Evolutionary conservation across 2,888 invertebrate genomes (phyloP).

Genomic region (Hedya salicella): DNA sequence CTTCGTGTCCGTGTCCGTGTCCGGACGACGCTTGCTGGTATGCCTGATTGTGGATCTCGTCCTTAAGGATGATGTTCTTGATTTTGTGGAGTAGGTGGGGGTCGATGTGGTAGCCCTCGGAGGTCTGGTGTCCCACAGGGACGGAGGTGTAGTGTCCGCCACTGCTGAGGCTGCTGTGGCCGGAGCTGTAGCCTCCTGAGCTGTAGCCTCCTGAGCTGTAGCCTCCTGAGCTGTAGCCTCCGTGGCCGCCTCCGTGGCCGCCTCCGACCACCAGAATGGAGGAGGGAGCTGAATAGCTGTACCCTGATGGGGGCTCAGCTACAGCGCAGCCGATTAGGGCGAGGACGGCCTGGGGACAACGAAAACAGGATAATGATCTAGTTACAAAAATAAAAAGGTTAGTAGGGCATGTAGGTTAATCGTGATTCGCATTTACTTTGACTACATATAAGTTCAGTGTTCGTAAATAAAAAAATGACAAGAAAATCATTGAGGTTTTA

Average conservation of each 20-base stretch:
- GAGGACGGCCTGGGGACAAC: slow-evolving; percentile 84
- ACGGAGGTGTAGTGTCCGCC: slow-evolving; percentile 91
- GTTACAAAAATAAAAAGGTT: neutral
- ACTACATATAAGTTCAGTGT: neutral
- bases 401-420: neutral
- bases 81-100: slow-evolving; percentile 92
- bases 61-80: slow-evolving; percentile 92
- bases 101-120: slow-evolving; percentile 93
- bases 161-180: slow-evolving; percentile 79
- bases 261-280: slow-evolving; percentile 82
- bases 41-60: slow-evolving; percentile 87
- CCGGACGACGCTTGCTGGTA: slow-evolving; percentile 81
- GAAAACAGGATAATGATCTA: slow-evolving; percentile 27
- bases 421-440: neutral
- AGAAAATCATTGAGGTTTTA: neutral
- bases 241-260: slow-evolving; percentile 86
- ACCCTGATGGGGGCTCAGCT: slow-evolving; percentile 90
- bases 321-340: slow-evolving; percentile 90
- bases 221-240: slow-evolving; percentile 86
- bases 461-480: neutral
- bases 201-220: slow-evolving; percentile 86
- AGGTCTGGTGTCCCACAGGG: slow-evolving; percentile 90
- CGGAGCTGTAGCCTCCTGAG: slow-evolving; percentile 64
- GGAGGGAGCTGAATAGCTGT: slow-evolving; percentile 82
- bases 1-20: slow-evolving; percentile 76